Conservation (phyloP, 2,797 vertebrate species). For the Distichodus sexfasciatus region DNA sequence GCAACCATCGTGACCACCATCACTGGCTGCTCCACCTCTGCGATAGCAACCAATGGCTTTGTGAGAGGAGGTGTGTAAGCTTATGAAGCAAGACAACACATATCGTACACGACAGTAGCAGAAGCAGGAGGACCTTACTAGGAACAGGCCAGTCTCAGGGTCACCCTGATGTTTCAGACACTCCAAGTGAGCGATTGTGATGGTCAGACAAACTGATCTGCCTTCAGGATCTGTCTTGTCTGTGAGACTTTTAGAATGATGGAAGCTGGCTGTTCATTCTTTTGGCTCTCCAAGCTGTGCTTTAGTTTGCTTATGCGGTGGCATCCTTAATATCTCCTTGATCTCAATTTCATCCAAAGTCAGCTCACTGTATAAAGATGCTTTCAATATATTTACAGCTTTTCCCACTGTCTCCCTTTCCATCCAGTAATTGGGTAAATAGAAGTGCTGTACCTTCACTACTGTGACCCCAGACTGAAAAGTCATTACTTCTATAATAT, state of each 20-base stretch:
- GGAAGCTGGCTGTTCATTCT: background rate
- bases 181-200: background rate
- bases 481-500: constrained; percentile 39
- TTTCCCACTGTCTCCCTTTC: no score
- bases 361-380: no score
- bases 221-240: background rate
- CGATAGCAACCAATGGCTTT: constrained; percentile 98
- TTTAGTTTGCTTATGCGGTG: no score
- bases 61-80: constrained; percentile 90
- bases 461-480: background rate
- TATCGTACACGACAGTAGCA: background rate
- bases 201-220: constrained; percentile 1
- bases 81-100: background rate
- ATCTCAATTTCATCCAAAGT: no score
- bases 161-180: background rate
- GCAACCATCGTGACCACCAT: constrained; percentile 96
- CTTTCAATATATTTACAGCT: no score
- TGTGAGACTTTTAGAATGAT: background rate
- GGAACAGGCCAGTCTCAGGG: background rate
- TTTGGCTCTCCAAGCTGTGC: no score
- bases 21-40: constrained; percentile 95
- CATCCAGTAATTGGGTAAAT: background rate
- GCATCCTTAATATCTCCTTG: no score
- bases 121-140: background rate
- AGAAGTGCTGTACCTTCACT: background rate